Conservation (phyloP, 2,113 vertebrate species). For the Leucopsar rothschildi region DNA sequence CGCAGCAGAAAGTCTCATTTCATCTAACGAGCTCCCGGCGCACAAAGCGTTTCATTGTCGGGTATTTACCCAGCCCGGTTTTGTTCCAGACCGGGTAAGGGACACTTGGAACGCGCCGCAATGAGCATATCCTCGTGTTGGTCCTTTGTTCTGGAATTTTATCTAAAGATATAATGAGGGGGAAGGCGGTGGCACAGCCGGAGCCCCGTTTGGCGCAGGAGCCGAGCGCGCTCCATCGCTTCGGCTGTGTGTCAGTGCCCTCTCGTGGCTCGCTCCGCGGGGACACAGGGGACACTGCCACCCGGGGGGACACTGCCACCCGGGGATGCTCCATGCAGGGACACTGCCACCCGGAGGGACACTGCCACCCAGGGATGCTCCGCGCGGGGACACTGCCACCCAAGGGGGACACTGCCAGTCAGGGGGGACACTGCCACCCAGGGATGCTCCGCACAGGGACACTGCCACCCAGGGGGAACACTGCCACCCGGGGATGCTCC, state of each 20-base stretch:
- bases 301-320: no score
- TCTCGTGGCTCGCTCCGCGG: conserved; percentile 48
- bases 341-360: background rate
- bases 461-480: background rate
- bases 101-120: background rate
- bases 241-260: conserved; percentile 49
- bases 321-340: no score
- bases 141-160: conserved; percentile 58
- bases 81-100: background rate
- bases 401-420: no score
- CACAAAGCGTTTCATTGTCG: background rate
- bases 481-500: background rate
- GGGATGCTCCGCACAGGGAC: no score
- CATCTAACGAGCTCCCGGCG: background rate
- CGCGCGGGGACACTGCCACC: no score
- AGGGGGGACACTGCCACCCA: background rate
- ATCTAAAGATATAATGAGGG: background rate
- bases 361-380: background rate
- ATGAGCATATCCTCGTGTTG: background rate
- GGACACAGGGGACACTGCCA: background rate
- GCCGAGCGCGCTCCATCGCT: background rate
- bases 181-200: background rate
- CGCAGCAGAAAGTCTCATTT: background rate
- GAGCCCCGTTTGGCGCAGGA: background rate
- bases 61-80: background rate